Evolutionary conservation across 2,113 vertebrate genomes (phyloP).

Genomic region (Pagrus major): DNA sequence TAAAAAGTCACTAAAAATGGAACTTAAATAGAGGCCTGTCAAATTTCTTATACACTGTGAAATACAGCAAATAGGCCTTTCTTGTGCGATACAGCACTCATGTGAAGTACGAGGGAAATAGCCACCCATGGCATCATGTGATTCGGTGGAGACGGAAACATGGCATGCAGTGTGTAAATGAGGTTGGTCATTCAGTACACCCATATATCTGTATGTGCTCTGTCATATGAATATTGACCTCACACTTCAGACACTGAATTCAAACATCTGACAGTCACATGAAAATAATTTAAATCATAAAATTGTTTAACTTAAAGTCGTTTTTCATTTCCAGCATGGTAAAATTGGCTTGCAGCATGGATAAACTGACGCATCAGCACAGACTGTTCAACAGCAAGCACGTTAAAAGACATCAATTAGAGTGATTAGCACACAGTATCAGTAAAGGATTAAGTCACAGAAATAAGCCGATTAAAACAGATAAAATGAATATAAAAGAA

Average conservation of each 20-base stretch:
- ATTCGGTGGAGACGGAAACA: background rate
- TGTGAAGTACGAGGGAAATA: slow-evolving; percentile 37
- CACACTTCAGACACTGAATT: background rate
- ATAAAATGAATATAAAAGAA: background rate
- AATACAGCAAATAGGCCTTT: background rate
- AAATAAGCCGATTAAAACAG: background rate
- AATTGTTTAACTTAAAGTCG: background rate
- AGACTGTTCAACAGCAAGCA: background rate
- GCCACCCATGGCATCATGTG: slow-evolving; percentile 28
- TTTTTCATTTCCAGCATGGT: no score
- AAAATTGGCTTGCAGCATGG: background rate
- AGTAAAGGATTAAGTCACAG: background rate
- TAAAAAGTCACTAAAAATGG: background rate
- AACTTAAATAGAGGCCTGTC: background rate
- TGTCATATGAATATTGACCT: background rate
- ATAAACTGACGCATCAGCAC: background rate
- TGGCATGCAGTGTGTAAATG: background rate
- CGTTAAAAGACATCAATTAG: background rate
- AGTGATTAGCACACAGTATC: background rate
- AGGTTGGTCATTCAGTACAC: background rate
- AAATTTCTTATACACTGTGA: background rate
- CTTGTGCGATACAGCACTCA: slow-evolving; percentile 21
- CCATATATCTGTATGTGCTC: background rate
- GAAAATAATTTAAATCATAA: background rate
- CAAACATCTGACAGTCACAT: background rate